Evolutionary conservation across 2,888 invertebrate species (phyloP).

Genomic region (Heliconius cydno): DNA sequence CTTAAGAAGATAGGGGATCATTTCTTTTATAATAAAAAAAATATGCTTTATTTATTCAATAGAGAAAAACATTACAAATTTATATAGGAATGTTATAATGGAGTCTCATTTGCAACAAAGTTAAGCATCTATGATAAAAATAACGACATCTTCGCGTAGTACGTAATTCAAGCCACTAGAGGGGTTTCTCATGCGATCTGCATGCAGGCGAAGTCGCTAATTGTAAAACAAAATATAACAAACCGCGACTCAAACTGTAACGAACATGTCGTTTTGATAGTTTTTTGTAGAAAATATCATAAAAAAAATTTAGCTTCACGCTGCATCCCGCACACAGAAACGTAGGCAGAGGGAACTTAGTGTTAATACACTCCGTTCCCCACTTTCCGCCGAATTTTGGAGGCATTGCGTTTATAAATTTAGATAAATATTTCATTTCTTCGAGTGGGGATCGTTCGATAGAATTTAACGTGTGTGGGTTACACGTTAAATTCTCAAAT

Average conservation of each 20-base stretch:
- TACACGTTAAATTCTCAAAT: too few species aligned
- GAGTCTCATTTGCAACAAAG: constrained; percentile 15
- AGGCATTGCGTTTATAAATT: too few species aligned
- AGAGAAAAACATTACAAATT: not conserved
- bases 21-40: constrained; percentile 2
- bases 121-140: constrained; percentile 14
- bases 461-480: too few species aligned
- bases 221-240: constrained; percentile 29
- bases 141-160: constrained; percentile 28
- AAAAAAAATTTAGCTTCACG: not conserved
- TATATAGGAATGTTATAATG: not conserved
- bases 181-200: constrained; percentile 27
- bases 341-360: too few species aligned
- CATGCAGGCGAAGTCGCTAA: constrained; percentile 19
- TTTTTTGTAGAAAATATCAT: not conserved
- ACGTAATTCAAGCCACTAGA: constrained; percentile 30
- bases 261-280: constrained; percentile 6
- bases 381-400: too few species aligned
- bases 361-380: too few species aligned
- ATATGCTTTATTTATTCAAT: too few species aligned
- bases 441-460: too few species aligned
- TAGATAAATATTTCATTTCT: too few species aligned
- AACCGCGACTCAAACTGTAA: constrained; percentile 21
- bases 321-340: too few species aligned
- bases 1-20: constrained; percentile 41